Percentiles rank a stretch among this genome's conserved stretches.
Conservation (phyloP, 92 coral and sea anemone genomes). For the Actinostola sp. region DNA sequence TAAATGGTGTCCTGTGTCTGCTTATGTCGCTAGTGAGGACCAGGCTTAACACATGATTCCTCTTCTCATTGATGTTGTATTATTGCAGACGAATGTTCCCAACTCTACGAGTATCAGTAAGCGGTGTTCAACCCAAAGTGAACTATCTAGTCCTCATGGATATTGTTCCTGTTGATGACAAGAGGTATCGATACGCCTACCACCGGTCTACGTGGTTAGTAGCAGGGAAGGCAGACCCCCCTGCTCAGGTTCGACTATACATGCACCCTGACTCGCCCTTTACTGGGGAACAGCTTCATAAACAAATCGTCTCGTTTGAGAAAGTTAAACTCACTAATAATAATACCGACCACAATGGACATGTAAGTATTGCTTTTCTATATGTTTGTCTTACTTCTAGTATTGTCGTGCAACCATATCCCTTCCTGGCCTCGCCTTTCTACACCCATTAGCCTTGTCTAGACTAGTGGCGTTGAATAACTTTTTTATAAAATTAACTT, state of each 20-base stretch:
- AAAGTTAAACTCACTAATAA: slow-evolving; percentile 97
- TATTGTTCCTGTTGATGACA: slow-evolving; percentile 96
- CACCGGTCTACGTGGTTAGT: slow-evolving; percentile 99
- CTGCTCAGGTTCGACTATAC: slow-evolving; percentile 91
- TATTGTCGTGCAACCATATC: not conserved
- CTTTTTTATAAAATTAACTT: too few species aligned
- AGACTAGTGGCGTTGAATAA: too few species aligned
- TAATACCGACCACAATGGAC: slow-evolving; percentile 86
- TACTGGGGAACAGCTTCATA: slow-evolving; percentile 94
- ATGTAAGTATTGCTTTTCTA: slow-evolving; percentile 63
- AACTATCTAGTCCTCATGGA: slow-evolving; percentile 97
- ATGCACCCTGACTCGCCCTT: slow-evolving; percentile 99
- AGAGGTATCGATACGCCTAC: slow-evolving; percentile 96
- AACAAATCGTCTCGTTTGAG: slow-evolving; percentile 92
- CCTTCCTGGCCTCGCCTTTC: too few species aligned
- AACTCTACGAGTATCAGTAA: slow-evolving; percentile 89
- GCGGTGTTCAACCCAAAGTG: slow-evolving; percentile 90
- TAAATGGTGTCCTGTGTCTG: too few species aligned
- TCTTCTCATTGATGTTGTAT: too few species aligned
- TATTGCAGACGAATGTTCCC: slow-evolving; percentile 98
- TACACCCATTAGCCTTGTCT: too few species aligned
- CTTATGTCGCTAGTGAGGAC: too few species aligned
- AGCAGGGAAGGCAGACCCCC: slow-evolving; percentile 97
- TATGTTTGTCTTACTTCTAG: not conserved
- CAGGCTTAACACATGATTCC: too few species aligned